phyloP scores from a whole-genome alignment of 2,113 vertebrate genomes.

The Anser cygnoides region DNA sequence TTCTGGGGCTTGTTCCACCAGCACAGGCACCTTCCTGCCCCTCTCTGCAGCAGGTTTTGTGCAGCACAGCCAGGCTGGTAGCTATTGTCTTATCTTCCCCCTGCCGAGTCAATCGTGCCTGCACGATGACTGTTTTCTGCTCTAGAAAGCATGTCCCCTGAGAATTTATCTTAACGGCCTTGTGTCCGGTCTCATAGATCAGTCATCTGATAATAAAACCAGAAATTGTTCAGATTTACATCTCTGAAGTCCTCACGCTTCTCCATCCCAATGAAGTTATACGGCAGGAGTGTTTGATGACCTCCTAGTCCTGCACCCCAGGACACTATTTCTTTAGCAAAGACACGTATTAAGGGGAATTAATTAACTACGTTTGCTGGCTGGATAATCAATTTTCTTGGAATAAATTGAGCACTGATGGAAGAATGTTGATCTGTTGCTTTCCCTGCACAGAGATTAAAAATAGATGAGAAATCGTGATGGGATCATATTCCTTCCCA shows the following conservation, averaged over 20 bases:
- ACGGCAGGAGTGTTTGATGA: background rate
- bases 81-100: background rate
- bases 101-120: background rate
- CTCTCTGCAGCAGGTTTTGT: background rate
- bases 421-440: background rate
- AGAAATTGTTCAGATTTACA: background rate
- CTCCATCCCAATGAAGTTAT: background rate
- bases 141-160: background rate
- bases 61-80: background rate
- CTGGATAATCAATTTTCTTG: conserved; percentile 38
- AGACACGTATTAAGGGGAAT: background rate
- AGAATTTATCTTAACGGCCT: background rate
- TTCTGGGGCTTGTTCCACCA: background rate
- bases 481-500: background rate
- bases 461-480: conserved; percentile 33
- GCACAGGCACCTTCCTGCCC: fast-evolving
- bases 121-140: background rate
- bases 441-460: background rate
- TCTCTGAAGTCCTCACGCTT: background rate
- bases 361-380: conserved; percentile 46
- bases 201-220: background rate
- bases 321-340: background rate
- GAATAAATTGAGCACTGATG: conserved; percentile 29
- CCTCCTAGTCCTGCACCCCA: background rate
- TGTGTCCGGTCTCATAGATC: background rate